Percentiles rank a stretch among this genome's conserved stretches.
phyloP scores from a whole-genome alignment of 2,888 invertebrate genomes.

The Cephus pulcher region DNA sequence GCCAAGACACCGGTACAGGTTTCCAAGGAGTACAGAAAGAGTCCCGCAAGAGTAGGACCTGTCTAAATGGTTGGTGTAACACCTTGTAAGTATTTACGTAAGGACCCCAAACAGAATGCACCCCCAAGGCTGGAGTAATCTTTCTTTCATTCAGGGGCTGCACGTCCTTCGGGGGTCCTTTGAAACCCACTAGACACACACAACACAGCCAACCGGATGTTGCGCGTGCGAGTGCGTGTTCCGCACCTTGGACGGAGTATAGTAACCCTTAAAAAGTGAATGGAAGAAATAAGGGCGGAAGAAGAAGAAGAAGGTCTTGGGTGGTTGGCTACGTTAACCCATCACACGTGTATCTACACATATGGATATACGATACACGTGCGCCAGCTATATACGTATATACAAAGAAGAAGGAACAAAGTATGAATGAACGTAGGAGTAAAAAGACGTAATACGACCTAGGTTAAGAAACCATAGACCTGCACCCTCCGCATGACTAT shows the following conservation, averaged over 20 bases:
- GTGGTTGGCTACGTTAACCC: not conserved
- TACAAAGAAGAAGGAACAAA: not conserved
- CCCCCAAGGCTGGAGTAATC: conserved; percentile 31
- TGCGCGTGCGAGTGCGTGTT: not conserved
- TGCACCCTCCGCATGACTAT: conserved; percentile 28
- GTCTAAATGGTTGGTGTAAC: conserved; percentile 40
- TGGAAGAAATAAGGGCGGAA: conserved; percentile 27
- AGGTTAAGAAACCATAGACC: conserved; percentile 56
- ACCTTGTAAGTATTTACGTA: conserved; percentile 48
- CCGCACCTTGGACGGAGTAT: conserved; percentile 1
- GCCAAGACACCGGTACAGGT: not conserved
- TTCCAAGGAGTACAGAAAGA: not conserved
- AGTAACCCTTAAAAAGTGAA: conserved; percentile 32
- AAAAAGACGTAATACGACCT: conserved; percentile 55
- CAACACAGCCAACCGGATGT: conserved; percentile 1
- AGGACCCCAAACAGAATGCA: conserved; percentile 33
- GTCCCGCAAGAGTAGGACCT: conserved; percentile 40
- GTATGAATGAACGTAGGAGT: conserved; percentile 47
- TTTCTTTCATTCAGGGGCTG: conserved; percentile 37
- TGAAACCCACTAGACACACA: not conserved
- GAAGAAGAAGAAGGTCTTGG: conserved; percentile 17
- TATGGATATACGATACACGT: no score
- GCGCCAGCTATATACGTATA: no score
- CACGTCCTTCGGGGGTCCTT: conserved; percentile 2
- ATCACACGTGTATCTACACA: not conserved